phyloP scores from a whole-genome alignment of 2,113 vertebrate species.

The Bombycilla garrulus region DNA sequence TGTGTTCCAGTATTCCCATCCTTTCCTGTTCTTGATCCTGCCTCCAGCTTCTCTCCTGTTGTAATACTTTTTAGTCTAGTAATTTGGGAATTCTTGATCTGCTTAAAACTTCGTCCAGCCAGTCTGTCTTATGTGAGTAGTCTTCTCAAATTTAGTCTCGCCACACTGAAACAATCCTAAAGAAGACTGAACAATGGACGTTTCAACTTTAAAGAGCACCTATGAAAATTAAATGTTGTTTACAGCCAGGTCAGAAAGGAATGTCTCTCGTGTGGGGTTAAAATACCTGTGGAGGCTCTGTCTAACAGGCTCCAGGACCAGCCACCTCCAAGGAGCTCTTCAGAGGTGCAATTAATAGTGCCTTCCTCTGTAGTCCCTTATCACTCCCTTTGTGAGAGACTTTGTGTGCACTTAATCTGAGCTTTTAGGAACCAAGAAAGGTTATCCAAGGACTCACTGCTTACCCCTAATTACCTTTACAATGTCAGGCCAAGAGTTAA shows the following conservation, averaged over 20 bases:
- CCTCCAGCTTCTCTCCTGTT: neutral
- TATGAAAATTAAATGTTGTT: conserved; percentile 12
- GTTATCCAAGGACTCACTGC: neutral
- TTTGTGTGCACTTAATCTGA: neutral
- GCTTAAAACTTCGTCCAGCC: neutral
- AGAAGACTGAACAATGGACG: neutral
- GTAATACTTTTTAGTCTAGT: neutral
- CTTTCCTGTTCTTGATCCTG: neutral
- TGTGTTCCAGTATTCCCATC: neutral
- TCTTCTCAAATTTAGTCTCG: neutral
- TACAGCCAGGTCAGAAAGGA: neutral
- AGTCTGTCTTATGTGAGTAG: neutral
- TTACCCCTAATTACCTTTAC: neutral
- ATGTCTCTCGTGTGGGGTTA: neutral
- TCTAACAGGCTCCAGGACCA: neutral
- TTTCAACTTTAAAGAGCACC: neutral
- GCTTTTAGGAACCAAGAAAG: neutral
- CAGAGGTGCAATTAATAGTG: neutral
- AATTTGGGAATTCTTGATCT: neutral
- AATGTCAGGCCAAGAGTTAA: neutral
- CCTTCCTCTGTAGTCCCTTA: neutral
- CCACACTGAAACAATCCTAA: neutral
- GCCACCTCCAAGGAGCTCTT: neutral
- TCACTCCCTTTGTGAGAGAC: neutral
- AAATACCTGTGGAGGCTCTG: neutral